Evolutionary conservation across 1,140 invertebrate species (phyloP), one percentile per base, ranked within the genome.

Genomic region (Philopotamus ludificatus): DNA sequence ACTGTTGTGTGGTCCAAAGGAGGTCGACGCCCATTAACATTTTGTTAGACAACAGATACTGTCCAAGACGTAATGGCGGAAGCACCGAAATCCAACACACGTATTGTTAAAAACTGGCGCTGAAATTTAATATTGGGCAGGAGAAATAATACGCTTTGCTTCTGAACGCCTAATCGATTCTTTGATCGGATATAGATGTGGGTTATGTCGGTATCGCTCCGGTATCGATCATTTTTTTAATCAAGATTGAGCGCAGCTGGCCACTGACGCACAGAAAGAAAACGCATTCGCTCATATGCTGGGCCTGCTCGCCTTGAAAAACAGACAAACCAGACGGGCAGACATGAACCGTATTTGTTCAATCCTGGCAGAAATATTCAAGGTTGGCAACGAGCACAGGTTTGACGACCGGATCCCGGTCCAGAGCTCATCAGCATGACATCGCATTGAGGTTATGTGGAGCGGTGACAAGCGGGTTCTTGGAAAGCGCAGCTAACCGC

Each of bases 301-400:
- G 4, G 12, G 28, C 28, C 23, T 3, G 54, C 42, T 57, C 20
- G 54, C 54, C 54, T 57, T 57, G 54, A 57, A 57, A 57, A n/a
- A 7, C 28, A 20, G 34, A 57, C 54, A 4, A 8, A 57, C 28
- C 12, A 8, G 54, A 15, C 26, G 23, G 28, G 21, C 51, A 21
- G 22, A 47, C 22, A 49, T 49, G 2, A 20, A 49, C 21, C 20
- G 28, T 34, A 34, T 12, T 34, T 34, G 12, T 34, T 34, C 28
- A 12, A 7, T 34, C 4, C 12, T 34, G 28, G 28, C 28, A 34
- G 28, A 34, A 4, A 34, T 7, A 7, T 34, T 34, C 28, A 34
- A 34, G 28, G 28, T 34, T 4, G 28, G 4, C 28, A 34, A 34
- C 12, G 4, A 7, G 28, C 28, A 7, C 28, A 34, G 12, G 28